These are phyloP conservation scores for Dipodomys ordii DNA, from an alignment of 2,113 vertebrate genomes.

Conservation along the genomic window DNA sequence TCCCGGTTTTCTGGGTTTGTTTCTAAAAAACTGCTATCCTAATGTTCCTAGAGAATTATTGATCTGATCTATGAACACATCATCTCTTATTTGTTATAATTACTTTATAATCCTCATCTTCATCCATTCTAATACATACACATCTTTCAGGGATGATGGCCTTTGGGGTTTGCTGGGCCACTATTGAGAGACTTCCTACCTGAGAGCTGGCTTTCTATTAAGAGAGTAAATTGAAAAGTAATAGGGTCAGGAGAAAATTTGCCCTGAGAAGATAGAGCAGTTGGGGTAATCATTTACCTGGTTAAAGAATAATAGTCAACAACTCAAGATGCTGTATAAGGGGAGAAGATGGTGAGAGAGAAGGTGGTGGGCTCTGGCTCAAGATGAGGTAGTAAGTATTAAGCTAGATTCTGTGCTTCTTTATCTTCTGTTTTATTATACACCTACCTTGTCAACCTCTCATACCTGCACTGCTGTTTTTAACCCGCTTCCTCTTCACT, in stretches of 20 bases:
- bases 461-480: neutral
- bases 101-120: neutral
- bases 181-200: neutral
- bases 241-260: neutral
- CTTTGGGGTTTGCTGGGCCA: neutral
- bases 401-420: neutral
- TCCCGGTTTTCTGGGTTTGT: neutral
- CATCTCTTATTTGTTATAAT: neutral
- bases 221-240: neutral
- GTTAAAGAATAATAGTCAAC: neutral
- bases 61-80: neutral
- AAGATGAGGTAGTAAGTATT: rapidly evolving
- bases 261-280: neutral
- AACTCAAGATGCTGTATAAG: neutral
- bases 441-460: neutral
- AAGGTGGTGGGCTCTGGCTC: neutral
- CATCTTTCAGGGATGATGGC: neutral
- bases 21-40: neutral
- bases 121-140: neutral
- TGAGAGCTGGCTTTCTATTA: neutral
- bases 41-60: neutral
- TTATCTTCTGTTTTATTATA: neutral
- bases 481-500: rapidly evolving
- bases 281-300: neutral
- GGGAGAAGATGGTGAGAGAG: neutral